These are phyloP conservation scores for Crotalus horridus DNA, from an alignment of 2,113 vertebrate genomes.

Conservation along the genomic window DNA sequence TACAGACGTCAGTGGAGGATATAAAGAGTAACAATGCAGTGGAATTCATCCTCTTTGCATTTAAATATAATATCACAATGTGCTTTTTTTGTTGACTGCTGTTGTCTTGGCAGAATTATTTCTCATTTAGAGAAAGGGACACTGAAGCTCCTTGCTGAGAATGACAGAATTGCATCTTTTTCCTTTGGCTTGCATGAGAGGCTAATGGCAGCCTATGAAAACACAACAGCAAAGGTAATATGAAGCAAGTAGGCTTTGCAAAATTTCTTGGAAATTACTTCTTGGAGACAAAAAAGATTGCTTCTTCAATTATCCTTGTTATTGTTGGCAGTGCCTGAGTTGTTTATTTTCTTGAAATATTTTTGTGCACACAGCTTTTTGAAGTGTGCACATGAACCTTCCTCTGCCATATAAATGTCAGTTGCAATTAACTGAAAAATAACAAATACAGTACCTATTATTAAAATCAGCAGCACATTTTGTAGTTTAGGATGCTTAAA, in stretches of 20 bases:
- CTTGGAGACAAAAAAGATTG: neutral
- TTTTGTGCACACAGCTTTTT: neutral
- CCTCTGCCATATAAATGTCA: neutral
- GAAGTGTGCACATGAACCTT: neutral
- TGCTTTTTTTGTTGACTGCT: conserved; percentile 22
- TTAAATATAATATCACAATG: neutral
- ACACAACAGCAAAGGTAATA: conserved; percentile 85
- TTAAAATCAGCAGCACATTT: neutral
- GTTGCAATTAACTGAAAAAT: neutral
- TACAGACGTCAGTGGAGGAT: neutral
- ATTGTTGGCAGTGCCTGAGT: neutral
- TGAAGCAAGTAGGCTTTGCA: neutral
- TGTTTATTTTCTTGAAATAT: neutral
- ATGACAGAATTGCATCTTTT: conserved; percentile 88
- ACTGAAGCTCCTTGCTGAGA: conserved; percentile 90
- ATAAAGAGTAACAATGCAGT: neutral
- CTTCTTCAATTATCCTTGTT: neutral
- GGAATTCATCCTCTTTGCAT: neutral
- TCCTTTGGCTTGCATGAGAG: conserved; percentile 80
- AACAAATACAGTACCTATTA: neutral
- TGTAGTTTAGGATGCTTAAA: neutral
- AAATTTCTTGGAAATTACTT: neutral
- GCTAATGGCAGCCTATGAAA: conserved; percentile 81
- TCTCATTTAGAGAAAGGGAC: conserved; percentile 87
- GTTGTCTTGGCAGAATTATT: conserved; percentile 76